Conservation (phyloP, 1,140 invertebrate species). For the Eueides isabella region DNA sequence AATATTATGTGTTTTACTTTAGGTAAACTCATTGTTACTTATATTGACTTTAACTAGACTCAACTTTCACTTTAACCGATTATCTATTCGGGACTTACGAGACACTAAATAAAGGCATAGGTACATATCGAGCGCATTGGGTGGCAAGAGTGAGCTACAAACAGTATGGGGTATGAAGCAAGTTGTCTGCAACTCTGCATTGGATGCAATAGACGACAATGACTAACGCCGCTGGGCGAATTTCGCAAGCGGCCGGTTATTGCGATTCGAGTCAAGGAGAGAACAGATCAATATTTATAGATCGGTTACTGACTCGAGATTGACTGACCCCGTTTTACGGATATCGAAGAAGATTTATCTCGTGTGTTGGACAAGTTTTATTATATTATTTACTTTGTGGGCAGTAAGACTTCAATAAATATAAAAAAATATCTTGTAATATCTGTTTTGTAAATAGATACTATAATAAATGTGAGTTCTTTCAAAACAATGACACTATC, state of each 20-base stretch:
- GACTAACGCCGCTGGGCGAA: constrained; percentile 67
- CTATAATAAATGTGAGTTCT: too few species aligned
- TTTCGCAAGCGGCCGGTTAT: constrained; percentile 67
- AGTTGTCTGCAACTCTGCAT: constrained; percentile 42
- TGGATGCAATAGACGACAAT: constrained; percentile 72
- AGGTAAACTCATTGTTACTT: constrained; percentile 5
- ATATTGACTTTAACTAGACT: constrained; percentile 22
- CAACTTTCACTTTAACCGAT: constrained; percentile 30
- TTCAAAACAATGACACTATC: too few species aligned
- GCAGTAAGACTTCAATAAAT: constrained; percentile 18
- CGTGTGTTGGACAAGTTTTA: constrained; percentile 37
- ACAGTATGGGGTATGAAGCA: constrained; percentile 40
- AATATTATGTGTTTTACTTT: neutral
- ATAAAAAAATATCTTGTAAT: neutral
- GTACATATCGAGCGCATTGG: constrained; percentile 36
- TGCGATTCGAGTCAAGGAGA: constrained; percentile 75
- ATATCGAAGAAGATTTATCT: constrained; percentile 59
- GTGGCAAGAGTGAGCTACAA: constrained; percentile 26
- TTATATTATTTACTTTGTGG: constrained; percentile 33
- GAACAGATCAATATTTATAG: constrained; percentile 67
- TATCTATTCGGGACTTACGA: constrained; percentile 13
- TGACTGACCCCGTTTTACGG: constrained; percentile 60
- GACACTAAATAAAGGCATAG: constrained; percentile 31
- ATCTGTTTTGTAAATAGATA: too few species aligned
- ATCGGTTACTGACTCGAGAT: constrained; percentile 59